A percentile compares a stretch with the other conserved stretches of the same genome.
phyloP scores from a whole-genome alignment of 2,113 vertebrate genomes.

The Prionailurus bengalensis region DNA sequence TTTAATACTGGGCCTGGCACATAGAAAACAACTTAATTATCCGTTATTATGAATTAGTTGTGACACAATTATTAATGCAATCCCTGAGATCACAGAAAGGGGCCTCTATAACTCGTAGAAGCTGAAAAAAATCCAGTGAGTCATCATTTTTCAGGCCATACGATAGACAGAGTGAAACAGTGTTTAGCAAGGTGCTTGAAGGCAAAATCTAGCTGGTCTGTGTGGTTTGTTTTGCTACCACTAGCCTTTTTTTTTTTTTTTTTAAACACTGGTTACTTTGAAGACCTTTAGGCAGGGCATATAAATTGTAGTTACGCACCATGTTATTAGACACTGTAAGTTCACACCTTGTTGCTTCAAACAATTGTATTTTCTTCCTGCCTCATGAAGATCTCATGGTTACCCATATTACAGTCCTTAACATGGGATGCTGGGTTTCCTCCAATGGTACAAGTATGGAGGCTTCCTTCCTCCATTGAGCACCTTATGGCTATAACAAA shows the following conservation, averaged over 20 bases:
- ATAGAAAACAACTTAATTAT: not conserved
- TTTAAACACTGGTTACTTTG: not conserved
- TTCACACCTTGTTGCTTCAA: not conserved
- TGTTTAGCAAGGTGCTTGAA: not conserved
- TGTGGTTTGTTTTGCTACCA: not conserved
- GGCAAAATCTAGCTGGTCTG: not conserved
- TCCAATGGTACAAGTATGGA: not conserved
- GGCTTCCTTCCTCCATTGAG: not conserved
- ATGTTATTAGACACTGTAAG: not conserved
- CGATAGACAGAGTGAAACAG: not conserved
- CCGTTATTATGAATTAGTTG: not conserved
- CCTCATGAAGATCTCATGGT: not conserved
- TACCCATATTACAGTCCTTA: not conserved
- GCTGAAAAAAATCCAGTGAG: not conserved
- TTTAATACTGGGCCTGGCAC: not conserved
- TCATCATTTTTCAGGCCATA: not conserved
- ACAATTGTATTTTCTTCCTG: not conserved
- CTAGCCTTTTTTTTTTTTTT: not conserved
- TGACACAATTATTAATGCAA: slow-evolving; percentile 20
- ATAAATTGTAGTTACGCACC: not conserved
- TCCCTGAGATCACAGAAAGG: not conserved
- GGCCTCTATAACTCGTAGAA: not conserved
- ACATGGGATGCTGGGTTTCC: not conserved
- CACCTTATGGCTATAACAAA: not conserved
- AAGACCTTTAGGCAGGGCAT: not conserved